Percentiles rank a stretch among this genome's conserved stretches.
Conservation (phyloP, 2,888 invertebrate genomes). For the Ormyrus pomaceus region DNA sequence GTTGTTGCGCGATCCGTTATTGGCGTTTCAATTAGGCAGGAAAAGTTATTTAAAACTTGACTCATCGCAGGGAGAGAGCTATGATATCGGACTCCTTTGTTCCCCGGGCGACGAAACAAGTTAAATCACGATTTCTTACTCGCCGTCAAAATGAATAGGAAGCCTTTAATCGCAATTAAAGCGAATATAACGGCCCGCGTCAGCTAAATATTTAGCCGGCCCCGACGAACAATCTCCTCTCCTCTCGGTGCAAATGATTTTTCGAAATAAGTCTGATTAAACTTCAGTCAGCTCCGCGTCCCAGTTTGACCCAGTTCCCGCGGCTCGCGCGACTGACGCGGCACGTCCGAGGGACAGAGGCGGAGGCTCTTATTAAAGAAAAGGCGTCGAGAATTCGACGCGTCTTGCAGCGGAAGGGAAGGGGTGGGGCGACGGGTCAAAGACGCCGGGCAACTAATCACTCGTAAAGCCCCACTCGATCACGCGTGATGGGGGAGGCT, state of each 20-base stretch:
- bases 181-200: background rate
- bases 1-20: no score
- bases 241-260: background rate
- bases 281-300: background rate
- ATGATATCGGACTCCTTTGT: no score
- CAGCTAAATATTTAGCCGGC: constrained; percentile 15
- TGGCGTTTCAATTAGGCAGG: no score
- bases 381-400: background rate
- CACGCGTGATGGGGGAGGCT: background rate
- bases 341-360: background rate
- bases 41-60: no score
- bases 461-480: constrained; percentile 34
- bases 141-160: no score
- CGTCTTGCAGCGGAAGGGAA: background rate
- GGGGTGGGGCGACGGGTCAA: background rate
- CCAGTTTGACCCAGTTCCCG: constrained; percentile 40
- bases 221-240: background rate
- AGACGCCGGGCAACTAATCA: constrained; percentile 20
- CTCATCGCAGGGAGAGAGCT: no score
- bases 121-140: no score
- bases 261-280: constrained; percentile 36
- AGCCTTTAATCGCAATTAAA: constrained; percentile 4
- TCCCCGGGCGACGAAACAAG: no score
- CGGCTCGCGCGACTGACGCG: background rate
- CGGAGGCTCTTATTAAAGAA: background rate